Base-by-base conservation (phyloP, 2,113 vertebrate genomes). In the Eulacestoma nigropectus region DNA sequence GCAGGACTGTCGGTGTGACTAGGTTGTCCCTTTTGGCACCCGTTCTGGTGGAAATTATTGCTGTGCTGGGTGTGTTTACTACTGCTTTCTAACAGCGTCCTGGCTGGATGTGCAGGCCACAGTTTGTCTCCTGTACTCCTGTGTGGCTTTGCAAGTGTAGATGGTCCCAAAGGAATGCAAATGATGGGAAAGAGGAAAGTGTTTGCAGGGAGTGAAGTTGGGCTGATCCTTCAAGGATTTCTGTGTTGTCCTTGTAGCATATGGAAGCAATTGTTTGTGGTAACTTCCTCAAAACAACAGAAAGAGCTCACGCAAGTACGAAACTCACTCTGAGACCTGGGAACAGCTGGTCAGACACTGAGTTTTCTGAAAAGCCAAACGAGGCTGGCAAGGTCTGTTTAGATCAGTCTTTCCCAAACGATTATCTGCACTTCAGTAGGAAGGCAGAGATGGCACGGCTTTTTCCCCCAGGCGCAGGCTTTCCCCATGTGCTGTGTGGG, bases 281-380 rank as follows among this genome's bases (percentile, higher is more conserved):
- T 85, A 65, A 33, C 78, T 90, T 91, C 59, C 78, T 76, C 63
- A 63, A 55, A 94, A 50, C 42, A 77, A 26, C 46, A 85, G 53
- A 62, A 87, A 9, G n/a, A 67, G 17, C 70, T 87, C 14, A 3
- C 0, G 0, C 41, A 52, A 80, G 55, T 65, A 46, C 0, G 0
- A 49, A 84, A 57, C 59, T 44, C 3, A 0, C 20, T 85, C 44
- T 23, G 49, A 89, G 49, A 41, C 60, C 37, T 35, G 60, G 84
- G 42, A 22, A 19, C 76, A 80, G 65, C 50, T 87, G 35, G 37
- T 70, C 16, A 15, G 68, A 53, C 30, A 29, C 33, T 1, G 50
- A 74, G 25, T 76, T 87, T 83, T 74, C 47, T 55, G 39, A 52
- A 76, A 88, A 73, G 59, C 46, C 16, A 25, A 9, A 30, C 1